phyloP scores from a whole-genome alignment of 2,888 invertebrate genomes.

The Nomada ruficornis region DNA sequence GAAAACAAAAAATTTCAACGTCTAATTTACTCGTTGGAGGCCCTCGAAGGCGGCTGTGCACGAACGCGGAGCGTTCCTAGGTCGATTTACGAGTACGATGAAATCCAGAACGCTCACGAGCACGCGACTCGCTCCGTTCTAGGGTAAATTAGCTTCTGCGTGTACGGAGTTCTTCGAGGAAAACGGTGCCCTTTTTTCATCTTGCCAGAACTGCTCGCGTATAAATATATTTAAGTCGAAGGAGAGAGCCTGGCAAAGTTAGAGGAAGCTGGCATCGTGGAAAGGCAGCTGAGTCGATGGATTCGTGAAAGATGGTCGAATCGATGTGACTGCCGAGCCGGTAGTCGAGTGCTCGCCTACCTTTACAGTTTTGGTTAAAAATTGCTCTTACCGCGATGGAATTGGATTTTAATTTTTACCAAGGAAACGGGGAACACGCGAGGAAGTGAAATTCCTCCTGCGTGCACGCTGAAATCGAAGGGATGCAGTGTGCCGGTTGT shows the following conservation, averaged over 20 bases:
- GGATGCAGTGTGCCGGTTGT: background rate
- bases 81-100: constrained; percentile 33
- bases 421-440: background rate
- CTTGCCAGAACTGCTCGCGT: background rate
- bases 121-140: background rate
- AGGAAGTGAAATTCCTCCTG: background rate
- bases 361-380: background rate
- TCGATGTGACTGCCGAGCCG: no score
- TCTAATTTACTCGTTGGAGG: constrained; percentile 15
- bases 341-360: background rate
- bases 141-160: constrained; percentile 19
- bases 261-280: background rate
- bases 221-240: no score
- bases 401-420: constrained; percentile 42
- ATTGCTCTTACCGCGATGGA: background rate
- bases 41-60: background rate
- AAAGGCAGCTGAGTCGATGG: background rate
- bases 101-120: constrained; percentile 17
- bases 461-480: background rate
- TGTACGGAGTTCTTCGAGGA: background rate
- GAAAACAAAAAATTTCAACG: background rate
- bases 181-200: background rate
- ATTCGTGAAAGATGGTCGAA: constrained; percentile 1
- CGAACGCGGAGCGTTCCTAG: constrained; percentile 3
- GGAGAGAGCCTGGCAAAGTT: background rate